Conservation (phyloP, 2,113 vertebrate species). For the Myodes glareolus region DNA sequence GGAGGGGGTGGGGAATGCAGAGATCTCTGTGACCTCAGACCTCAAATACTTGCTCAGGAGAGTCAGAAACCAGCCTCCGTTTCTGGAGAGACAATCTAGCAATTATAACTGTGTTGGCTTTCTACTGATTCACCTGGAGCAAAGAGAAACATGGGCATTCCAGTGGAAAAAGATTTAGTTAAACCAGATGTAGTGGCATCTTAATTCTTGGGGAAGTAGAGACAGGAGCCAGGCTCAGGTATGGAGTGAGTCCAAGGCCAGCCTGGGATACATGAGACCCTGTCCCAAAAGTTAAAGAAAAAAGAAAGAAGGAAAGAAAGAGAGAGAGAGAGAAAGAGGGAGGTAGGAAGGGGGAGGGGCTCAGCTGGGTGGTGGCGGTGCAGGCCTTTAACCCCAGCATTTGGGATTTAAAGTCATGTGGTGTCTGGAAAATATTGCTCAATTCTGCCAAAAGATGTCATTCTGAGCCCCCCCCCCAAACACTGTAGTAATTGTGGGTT, state of each 20-base stretch:
- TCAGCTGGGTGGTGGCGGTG: not conserved
- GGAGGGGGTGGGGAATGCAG: not conserved
- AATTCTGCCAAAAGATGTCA: not conserved
- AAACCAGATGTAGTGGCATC: not conserved
- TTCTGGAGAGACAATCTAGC: slow-evolving; percentile 5
- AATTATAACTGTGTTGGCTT: slow-evolving; percentile 4
- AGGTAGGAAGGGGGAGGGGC: no score
- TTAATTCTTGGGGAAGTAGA: not conserved
- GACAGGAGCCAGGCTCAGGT: not conserved
- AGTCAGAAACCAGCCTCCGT: not conserved
- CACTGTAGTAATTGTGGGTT: not conserved
- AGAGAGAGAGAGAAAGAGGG: no score
- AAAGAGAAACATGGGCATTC: slow-evolving; percentile 30
- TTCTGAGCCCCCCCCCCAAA: not conserved
- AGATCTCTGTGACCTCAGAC: not conserved
- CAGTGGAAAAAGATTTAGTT: not conserved
- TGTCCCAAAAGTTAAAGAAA: not conserved
- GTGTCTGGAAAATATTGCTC: not conserved
- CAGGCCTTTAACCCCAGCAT: not conserved
- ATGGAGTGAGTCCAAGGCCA: not conserved
- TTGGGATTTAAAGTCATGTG: not conserved
- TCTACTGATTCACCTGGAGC: not conserved
- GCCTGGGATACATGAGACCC: not conserved
- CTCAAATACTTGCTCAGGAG: slow-evolving; percentile 5
- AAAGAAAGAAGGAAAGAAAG: no score